Evolutionary conservation across 2,888 invertebrate genomes (phyloP), one percentile per base, ranked within the genome.

Genomic region (Unio pictorum): DNA sequence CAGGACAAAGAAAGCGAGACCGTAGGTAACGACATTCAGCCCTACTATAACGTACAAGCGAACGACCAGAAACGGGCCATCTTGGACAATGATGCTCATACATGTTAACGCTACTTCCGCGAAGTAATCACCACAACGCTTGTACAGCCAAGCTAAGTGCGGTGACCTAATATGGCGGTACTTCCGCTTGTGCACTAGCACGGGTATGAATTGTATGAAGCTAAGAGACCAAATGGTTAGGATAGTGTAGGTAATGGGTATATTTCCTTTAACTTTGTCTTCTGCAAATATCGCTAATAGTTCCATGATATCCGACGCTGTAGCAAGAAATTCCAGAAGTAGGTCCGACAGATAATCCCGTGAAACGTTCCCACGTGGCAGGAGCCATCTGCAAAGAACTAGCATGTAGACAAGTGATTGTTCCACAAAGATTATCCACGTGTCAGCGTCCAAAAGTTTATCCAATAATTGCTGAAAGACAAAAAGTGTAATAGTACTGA

Each of bases 1-100:
- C 34, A 77, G 66, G 2, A 81, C 84, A 75, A 89, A 89, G 73
- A 88, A 88, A 34, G 86, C 74, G 65, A 86, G 76, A 67, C 85
- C 81, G 78, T 88, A 85, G 34, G 81, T 86, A 17, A 85, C 58
- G 5, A 86, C 72, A 55, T 94, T 93, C 89, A 95, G 95, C 84
- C 95, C 94, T 4, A 94, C 92, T 71, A 97, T 96, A 62, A 96
- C 94, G 55, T 96, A 92, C 3, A 96, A 92, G 0, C 90, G 83
- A 30, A 84, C 69, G 26, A 64, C 72, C 28, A 84, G 71, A 70
- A 84, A 84, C 11, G 84, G 81, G 3, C 79, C 81, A 62, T 84
- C 84, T 69, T 84, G 84, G 11, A 83, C 65, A 20, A 78, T 61
- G 23, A 81, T 59, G 20, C 74, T 75, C 57, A 68, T 70, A 34